A percentile compares a stretch with the other conserved stretches of the same genome.
Evolutionary conservation across 2,797 vertebrate genomes (phyloP).

Genomic region (Liasis olivaceus): DNA sequence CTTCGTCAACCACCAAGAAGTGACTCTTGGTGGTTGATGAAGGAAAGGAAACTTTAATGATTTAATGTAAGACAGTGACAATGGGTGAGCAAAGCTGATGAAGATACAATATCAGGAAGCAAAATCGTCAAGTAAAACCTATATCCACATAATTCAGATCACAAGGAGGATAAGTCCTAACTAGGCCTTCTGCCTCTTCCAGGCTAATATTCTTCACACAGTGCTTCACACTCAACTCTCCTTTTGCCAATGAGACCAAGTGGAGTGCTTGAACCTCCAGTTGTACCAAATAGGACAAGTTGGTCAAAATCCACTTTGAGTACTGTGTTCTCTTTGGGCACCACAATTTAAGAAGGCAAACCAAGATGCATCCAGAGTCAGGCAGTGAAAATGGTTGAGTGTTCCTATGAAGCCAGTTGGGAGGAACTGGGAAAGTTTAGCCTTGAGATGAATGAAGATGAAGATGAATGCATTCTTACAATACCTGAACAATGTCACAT

Average conservation of each 20-base stretch:
- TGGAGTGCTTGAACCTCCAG: background rate
- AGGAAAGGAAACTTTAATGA: background rate
- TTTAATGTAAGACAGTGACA: background rate
- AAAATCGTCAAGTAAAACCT: background rate
- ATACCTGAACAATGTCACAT: too few relatives aligned
- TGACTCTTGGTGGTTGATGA: background rate
- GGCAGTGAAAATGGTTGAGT: too few relatives aligned
- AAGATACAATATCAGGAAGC: background rate
- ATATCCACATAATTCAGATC: background rate
- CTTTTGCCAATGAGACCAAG: background rate
- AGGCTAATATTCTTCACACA: background rate
- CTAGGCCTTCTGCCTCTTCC: background rate
- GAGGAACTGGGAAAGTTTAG: too few relatives aligned
- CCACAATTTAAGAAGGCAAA: too few relatives aligned
- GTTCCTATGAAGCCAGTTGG: too few relatives aligned
- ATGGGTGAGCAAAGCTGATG: background rate
- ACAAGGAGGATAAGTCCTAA: background rate
- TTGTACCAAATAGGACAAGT: background rate
- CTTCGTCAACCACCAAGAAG: background rate
- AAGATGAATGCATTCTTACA: too few relatives aligned
- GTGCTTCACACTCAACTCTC: background rate
- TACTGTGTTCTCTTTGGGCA: too few relatives aligned
- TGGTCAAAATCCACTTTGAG: too few relatives aligned
- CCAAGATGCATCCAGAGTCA: too few relatives aligned
- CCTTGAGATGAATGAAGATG: too few relatives aligned